Base-by-base conservation (phyloP, 1,140 invertebrate species). In the Thalassaphorura encarpata region DNA sequence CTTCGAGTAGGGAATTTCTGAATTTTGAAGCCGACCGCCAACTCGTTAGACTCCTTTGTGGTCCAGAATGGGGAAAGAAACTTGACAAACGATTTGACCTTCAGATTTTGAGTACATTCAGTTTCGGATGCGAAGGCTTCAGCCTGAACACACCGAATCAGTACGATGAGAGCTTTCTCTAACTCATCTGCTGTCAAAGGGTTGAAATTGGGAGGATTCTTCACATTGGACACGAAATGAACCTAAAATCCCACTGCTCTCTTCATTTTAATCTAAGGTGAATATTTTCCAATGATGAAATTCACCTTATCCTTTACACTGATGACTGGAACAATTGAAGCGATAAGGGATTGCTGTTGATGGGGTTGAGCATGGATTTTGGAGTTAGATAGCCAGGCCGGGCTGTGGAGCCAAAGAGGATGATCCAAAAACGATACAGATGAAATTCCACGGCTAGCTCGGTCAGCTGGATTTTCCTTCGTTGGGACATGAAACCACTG, bases 401-500 rank as follows among this genome's bases (percentile, higher is more conserved):
- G 71, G 8, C 72, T 69, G 6, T 59, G 23, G 68, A 67, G 72
- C 72, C 73, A 75, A 15, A 73, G 55, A 18, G 54, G 15, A 29
- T 56, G 65, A n/a, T 62, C 36, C 3, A 54, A 29, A 19, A 74
- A 58, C 15, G 56, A 39, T n/a, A 39, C 52, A 47, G 67, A 58
- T 4, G 24, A 48, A 27, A 65, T 11, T 16, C 74, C 73, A 49
- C 73, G 62, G 5, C 71, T 71, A 0, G 71, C 65, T 4, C 66
- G 54, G 66, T 78, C 74, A 1, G 72, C 72, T 0, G 73, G 71
- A 62, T 77, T 76, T 1, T 70, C 49, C 26, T 54, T 47, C 0
- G 69, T 66, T 6, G 52, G 43, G 0, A 76, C 68, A 56, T 77
- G 70, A 23, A 41, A 16, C 76, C 74, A 78, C 21, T 70, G 45